Conservation (phyloP, 2,888 invertebrate genomes). For the Clostera curtula region DNA sequence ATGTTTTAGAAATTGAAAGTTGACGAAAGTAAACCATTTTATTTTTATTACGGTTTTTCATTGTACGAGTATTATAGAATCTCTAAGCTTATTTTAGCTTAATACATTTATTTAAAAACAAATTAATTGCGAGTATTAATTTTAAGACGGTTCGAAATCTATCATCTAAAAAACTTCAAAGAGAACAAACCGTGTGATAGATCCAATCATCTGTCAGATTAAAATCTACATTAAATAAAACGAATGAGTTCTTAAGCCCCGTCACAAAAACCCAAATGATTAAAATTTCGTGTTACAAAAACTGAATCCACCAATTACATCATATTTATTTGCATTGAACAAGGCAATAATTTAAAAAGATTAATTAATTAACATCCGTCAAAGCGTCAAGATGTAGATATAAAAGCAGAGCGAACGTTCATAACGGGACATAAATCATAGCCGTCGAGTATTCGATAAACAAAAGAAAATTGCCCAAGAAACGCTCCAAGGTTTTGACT, state of each 20-base stretch:
- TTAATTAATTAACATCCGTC: constrained; percentile 36
- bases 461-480: constrained; percentile 46
- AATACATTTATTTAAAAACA: too few species aligned
- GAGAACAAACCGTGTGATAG: constrained; percentile 8
- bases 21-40: too few species aligned
- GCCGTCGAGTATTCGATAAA: constrained; percentile 42
- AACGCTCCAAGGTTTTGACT: constrained; percentile 50
- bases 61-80: too few species aligned
- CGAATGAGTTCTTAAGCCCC: constrained; percentile 6
- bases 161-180: constrained; percentile 6
- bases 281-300: constrained; percentile 11
- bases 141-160: constrained; percentile 8
- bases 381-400: constrained; percentile 26
- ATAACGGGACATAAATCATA: constrained; percentile 44
- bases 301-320: constrained; percentile 9
- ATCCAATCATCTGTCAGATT: constrained; percentile 24
- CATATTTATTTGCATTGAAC: constrained; percentile 19
- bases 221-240: constrained; percentile 20
- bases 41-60: too few species aligned
- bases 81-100: too few species aligned
- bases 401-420: constrained; percentile 25
- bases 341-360: constrained; percentile 23
- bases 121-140: too few species aligned
- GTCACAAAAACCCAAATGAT: constrained; percentile 11
- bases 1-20: too few species aligned